These are phyloP conservation scores for Xenopus petersii DNA, from an alignment of 2,797 vertebrate species.

Conservation along the genomic window DNA sequence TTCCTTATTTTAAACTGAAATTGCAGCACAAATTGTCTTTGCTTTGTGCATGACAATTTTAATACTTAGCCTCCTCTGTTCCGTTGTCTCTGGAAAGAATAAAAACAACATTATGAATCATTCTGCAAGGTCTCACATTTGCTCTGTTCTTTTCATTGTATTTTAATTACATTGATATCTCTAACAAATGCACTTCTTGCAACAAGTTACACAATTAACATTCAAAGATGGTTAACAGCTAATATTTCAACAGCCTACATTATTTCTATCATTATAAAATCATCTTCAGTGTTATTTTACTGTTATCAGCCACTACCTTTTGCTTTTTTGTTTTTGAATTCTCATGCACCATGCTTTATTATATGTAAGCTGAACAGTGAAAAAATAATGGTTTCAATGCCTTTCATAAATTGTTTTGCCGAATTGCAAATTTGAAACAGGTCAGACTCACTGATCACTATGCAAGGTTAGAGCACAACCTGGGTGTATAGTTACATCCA, in stretches of 20 bases:
- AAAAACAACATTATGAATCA: background rate
- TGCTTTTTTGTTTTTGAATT: too few species aligned
- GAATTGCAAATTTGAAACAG: too few species aligned
- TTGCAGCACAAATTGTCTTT: background rate
- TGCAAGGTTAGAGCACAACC: too few species aligned
- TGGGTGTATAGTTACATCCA: too few species aligned
- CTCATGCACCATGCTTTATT: too few species aligned
- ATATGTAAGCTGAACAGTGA: too few species aligned
- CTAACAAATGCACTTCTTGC: background rate
- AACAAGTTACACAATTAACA: background rate
- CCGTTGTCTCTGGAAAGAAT: background rate
- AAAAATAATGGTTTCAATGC: too few species aligned
- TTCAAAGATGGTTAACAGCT: background rate
- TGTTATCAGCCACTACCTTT: too few species aligned
- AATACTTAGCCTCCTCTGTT: constrained; percentile 3
- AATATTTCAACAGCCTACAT: too few species aligned
- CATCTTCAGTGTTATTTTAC: too few species aligned
- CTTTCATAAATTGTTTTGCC: too few species aligned
- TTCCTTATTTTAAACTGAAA: background rate
- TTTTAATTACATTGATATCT: constrained; percentile 5
- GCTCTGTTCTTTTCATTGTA: background rate
- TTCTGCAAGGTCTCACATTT: background rate
- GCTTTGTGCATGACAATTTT: constrained; percentile 3
- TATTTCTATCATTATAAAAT: background rate
- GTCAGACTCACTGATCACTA: too few species aligned